A percentile compares a stretch with the other conserved stretches of the same genome.
phyloP scores from a whole-genome alignment of 1,140 invertebrate genomes.

The Drosophila nikananu region DNA sequence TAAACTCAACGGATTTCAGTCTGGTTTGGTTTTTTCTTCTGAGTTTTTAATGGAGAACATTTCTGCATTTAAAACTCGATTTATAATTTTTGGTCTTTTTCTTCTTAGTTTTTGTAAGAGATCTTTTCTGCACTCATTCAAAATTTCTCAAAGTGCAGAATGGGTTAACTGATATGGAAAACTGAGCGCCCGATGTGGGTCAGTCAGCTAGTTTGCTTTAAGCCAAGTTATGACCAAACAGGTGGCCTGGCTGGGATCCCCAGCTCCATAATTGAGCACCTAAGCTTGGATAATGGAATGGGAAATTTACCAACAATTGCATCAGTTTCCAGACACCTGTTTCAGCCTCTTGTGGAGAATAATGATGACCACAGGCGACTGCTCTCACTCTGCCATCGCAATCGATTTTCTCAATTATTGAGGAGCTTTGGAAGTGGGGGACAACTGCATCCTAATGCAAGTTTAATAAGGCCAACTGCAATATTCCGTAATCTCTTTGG shows the following conservation, averaged over 20 bases:
- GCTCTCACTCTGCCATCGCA: constrained; percentile 7
- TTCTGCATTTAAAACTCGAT: too few relatives aligned
- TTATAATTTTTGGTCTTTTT: too few relatives aligned
- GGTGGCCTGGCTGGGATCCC: neutral
- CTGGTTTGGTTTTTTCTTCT: too few relatives aligned
- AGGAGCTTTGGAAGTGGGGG: neutral
- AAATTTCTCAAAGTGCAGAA: constrained; percentile 2
- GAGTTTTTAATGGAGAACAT: too few relatives aligned
- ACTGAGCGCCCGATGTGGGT: neutral
- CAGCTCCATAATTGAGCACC: constrained; percentile 8
- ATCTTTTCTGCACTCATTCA: too few relatives aligned
- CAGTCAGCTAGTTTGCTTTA: neutral
- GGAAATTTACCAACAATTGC: constrained; percentile 19
- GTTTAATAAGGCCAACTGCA: constrained; percentile 45
- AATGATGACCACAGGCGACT: neutral
- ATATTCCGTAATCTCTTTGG: constrained; percentile 40
- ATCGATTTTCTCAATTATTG: constrained; percentile 25
- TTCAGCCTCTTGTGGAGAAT: neutral
- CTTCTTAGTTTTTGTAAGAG: too few relatives aligned
- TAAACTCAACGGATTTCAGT: too few relatives aligned
- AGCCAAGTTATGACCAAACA: constrained; percentile 14
- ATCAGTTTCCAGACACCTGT: constrained; percentile 20
- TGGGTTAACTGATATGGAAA: constrained; percentile 13
- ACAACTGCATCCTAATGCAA: constrained; percentile 29
- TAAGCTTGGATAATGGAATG: constrained; percentile 22